Base-by-base conservation (phyloP, 1,140 invertebrate genomes). In the Leptinotarsa texana region DNA sequence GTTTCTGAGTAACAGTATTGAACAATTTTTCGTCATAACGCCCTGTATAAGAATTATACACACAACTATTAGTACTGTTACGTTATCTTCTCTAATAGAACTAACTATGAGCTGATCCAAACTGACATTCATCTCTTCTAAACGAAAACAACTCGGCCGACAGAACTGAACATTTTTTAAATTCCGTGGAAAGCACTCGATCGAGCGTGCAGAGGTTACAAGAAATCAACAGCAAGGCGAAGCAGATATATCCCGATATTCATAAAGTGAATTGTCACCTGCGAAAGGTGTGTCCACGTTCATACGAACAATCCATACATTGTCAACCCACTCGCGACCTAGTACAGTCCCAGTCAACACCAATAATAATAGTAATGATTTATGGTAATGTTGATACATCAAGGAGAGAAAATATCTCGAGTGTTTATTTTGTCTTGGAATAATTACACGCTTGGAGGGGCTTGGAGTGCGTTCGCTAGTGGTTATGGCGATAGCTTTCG, bases 261-360 rank as follows among this genome's bases (percentile, higher is more conserved):
- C 70, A 72, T 72, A 72, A 72, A 72, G 57, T 72, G 70, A 72
- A 72, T 72, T 72, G 70, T 72, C 70, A 72, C 70, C 70, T 72
- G 62, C 33, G 62, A 63, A 63, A 72, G 70, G 70, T 72, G 70
- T 72, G 70, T 72, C 70, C 49, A 63, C 70, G 70, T 72, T 61
- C 70, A 72, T 69, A 69, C 67, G 67, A 69, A 69, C 70, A 72
- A 72, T 72, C 62, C 70, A 72, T 72, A 63, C 70, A 72, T 72
- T 72, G 70, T 72, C 70, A 72, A 72, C 70, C 70, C 70, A 72
- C 70, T 72, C 70, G 24, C 69, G 57, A 72, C 48, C 57, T 62
- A 72, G 70, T 72, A 72, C 70, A 72, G 70, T 72, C 70, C 27
- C 70, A 48, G 70, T 21, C 70, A 72, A 61, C 70, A 72, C 17